Evolutionary conservation across 2,797 vertebrate species (phyloP).

Genomic region (Pseudomugil gertrudae): DNA sequence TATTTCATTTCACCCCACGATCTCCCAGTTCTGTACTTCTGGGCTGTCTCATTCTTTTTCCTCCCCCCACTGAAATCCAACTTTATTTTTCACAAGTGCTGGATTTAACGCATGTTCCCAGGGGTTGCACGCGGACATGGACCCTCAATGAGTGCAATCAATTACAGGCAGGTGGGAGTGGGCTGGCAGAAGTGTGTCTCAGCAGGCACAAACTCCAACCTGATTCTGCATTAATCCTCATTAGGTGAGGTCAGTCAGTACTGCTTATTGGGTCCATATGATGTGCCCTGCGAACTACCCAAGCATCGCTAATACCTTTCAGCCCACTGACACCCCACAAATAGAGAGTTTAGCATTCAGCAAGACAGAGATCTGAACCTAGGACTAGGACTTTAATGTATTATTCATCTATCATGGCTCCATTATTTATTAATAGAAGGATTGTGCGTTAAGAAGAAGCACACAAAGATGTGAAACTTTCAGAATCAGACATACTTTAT

Average conservation of each 20-base stretch:
- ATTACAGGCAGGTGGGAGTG: constrained; percentile 52
- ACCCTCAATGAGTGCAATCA: constrained; percentile 58
- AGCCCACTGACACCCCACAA: constrained; percentile 36
- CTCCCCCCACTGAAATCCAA: constrained; percentile 8
- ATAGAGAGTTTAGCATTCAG: constrained; percentile 58
- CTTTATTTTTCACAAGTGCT: constrained; percentile 31
- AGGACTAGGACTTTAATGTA: constrained; percentile 18
- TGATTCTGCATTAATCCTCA: constrained; percentile 75
- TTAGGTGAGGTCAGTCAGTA: constrained; percentile 58
- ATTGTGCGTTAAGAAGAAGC: constrained; percentile 19
- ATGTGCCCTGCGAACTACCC: constrained; percentile 29
- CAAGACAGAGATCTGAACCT: constrained; percentile 14
- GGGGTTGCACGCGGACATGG: constrained; percentile 38
- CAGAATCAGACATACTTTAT: too few relatives aligned
- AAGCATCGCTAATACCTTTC: constrained; percentile 48
- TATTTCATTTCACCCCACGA: constrained; percentile 3
- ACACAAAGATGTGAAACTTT: constrained; percentile 55
- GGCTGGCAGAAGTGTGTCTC: constrained; percentile 43
- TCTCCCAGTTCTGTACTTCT: constrained; percentile 17
- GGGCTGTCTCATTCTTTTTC: constrained; percentile 7
- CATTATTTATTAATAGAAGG: constrained; percentile 38
- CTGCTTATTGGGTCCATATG: constrained; percentile 52
- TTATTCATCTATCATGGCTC: constrained; percentile 45
- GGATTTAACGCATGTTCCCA: constrained; percentile 40
- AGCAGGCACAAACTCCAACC: constrained; percentile 49